Conservation (phyloP, 2,113 vertebrate genomes). For the Campylomormyrus tamandua region DNA sequence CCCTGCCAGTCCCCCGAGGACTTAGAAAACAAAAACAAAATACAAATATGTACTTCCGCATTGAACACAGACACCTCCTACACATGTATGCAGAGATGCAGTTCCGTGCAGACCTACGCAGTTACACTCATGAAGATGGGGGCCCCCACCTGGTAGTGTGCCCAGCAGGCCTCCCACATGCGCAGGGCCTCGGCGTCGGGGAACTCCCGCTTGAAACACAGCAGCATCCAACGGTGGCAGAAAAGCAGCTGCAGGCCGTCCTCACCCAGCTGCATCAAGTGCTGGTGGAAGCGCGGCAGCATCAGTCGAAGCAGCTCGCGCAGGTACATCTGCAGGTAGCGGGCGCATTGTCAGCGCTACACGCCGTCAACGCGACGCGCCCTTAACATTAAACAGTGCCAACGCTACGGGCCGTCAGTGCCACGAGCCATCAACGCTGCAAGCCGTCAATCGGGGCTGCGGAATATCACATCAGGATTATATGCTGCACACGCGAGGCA, state of each 20-base stretch:
- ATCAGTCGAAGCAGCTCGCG: conserved; percentile 86
- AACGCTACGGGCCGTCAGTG: background rate
- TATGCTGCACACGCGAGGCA: background rate
- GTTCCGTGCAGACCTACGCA: background rate
- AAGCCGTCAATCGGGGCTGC: background rate
- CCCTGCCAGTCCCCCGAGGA: background rate
- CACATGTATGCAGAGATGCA: background rate
- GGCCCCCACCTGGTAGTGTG: conserved; percentile 83
- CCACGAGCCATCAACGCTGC: background rate
- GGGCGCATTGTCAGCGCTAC: background rate
- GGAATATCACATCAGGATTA: background rate
- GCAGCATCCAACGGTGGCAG: conserved; percentile 95
- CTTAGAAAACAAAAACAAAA: background rate
- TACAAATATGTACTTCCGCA: background rate
- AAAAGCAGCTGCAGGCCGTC: conserved; percentile 95
- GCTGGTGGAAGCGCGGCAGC: conserved; percentile 79
- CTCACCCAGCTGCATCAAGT: conserved; percentile 80
- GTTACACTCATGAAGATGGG: background rate
- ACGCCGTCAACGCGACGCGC: background rate
- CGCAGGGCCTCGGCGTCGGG: conserved; percentile 84
- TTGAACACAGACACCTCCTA: background rate
- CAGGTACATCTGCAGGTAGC: conserved; percentile 73
- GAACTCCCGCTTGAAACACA: conserved; percentile 97
- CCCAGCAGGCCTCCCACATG: conserved; percentile 99
- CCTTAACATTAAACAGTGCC: background rate